These are phyloP conservation scores for Tyto alba DNA, from an alignment of 2,113 vertebrate species.

Conservation along the genomic window DNA sequence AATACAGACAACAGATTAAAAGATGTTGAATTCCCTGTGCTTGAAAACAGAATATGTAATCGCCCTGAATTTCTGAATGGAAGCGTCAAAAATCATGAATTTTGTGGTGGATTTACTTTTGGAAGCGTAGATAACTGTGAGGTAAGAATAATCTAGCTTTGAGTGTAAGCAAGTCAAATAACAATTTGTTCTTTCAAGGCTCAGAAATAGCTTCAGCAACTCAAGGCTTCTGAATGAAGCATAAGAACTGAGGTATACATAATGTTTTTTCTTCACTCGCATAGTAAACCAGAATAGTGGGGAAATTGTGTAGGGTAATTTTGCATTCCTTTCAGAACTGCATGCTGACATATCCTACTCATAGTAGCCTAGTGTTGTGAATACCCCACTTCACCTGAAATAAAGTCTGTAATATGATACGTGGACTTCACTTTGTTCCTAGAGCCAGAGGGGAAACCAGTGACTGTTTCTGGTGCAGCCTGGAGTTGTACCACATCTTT, in stretches of 20 bases:
- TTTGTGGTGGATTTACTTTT: constrained; percentile 8
- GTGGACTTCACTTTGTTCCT: neutral
- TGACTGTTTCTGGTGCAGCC: neutral
- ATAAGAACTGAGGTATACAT: neutral
- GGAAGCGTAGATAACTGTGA: neutral
- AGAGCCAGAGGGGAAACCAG: neutral
- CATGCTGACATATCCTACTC: neutral
- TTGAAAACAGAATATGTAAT: neutral
- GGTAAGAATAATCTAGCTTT: neutral
- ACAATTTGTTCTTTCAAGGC: neutral
- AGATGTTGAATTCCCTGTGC: neutral
- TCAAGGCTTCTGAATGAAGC: neutral
- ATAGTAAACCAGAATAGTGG: neutral
- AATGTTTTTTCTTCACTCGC: neutral
- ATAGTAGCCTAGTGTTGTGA: neutral
- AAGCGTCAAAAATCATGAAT: neutral
- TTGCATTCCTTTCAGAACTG: neutral
- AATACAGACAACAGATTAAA: neutral
- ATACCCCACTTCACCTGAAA: neutral
- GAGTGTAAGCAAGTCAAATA: neutral
- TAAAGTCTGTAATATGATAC: neutral
- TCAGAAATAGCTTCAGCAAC: neutral
- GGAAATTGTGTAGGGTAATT: neutral
- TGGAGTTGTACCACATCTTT: neutral
- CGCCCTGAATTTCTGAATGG: neutral